Base-by-base conservation (phyloP, 2,888 invertebrate genomes). In the Protodeltote pygarga region DNA sequence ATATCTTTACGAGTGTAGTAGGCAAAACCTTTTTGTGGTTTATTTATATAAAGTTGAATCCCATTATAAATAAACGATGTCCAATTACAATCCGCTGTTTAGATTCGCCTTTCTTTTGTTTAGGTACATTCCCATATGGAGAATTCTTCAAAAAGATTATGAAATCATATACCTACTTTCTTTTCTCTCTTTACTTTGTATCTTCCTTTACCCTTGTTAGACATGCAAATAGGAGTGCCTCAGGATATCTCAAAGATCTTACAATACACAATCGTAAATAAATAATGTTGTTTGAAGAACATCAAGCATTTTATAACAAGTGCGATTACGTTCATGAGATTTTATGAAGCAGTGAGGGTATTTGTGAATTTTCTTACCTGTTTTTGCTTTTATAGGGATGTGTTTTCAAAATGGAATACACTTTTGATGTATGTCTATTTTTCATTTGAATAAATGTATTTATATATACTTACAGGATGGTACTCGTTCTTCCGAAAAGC, bases 281-380 rank as follows among this genome's bases (percentile, higher is more conserved):
- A 60, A 61, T 65, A 42, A 65, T 39, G 45, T 35, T 34, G 35
- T 51, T 55, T 31, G 15, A 38, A 33, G 20, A 48, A 25, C 45
- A 59, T 41, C 20, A 34, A 48, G 16, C 39, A 41, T 50, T 64
- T 59, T 50, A 48, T 55, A 47, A 38, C 38, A 44, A 37, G 19
- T 20, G 47, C 35, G 27, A 59, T 49, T 48, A 59, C 48, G 51
- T 40, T 59, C 29, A 50, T 28, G 20, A 10, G 19, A 27, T 57
- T 48, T 38, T 57, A 38, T 55, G 29, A 34, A 48, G 37, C 64
- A 16, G 13, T 23, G 9, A 51, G 33, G 25, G 14, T 39, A 20
- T 54, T 32, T 33, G 24, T 15, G 31, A 24, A 46, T 46, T 38
- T 25, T 11, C 16, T 27, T 38, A n/a, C n/a, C n/a, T n/a, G 27